A percentile compares a stretch with the other conserved stretches of the same genome.
These are phyloP conservation scores for Prolemur simus DNA, from an alignment of 2,113 vertebrate species.

Conservation along the genomic window DNA sequence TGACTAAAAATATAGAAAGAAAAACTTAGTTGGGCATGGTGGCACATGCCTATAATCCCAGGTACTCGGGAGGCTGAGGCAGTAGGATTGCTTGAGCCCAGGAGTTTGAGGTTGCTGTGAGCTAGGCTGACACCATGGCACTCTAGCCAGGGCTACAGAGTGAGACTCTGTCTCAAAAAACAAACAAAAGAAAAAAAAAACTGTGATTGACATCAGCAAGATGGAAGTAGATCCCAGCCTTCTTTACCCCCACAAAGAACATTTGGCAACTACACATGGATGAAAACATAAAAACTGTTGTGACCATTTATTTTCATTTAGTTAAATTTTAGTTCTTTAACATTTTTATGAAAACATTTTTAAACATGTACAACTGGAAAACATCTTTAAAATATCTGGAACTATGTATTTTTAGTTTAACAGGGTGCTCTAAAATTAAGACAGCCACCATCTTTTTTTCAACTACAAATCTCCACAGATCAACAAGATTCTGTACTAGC, in stretches of 20 bases:
- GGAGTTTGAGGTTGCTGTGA: too few relatives aligned
- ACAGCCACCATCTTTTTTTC: neutral
- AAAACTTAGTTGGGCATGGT: too few relatives aligned
- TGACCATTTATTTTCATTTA: neutral
- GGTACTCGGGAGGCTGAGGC: too few relatives aligned
- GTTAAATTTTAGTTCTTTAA: neutral
- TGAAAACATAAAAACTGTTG: neutral
- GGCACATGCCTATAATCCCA: too few relatives aligned
- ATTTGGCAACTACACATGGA: neutral
- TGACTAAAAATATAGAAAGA: too few relatives aligned
- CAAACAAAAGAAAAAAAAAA: neutral
- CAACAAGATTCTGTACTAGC: neutral
- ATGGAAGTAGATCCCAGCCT: neutral
- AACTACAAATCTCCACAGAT: neutral
- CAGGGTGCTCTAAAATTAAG: neutral
- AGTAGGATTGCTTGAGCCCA: too few relatives aligned
- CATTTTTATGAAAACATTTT: neutral
- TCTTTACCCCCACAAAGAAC: neutral
- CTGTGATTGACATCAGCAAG: neutral
- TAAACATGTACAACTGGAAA: slow-evolving; percentile 13
- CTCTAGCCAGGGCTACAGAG: too few relatives aligned
- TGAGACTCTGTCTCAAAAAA: too few relatives aligned
- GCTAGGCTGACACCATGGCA: too few relatives aligned
- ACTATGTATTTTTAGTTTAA: slow-evolving; percentile 9
- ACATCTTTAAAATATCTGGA: neutral